Evolutionary conservation across 2,113 vertebrate genomes (phyloP).

Genomic region (Paralichthys olivaceus): DNA sequence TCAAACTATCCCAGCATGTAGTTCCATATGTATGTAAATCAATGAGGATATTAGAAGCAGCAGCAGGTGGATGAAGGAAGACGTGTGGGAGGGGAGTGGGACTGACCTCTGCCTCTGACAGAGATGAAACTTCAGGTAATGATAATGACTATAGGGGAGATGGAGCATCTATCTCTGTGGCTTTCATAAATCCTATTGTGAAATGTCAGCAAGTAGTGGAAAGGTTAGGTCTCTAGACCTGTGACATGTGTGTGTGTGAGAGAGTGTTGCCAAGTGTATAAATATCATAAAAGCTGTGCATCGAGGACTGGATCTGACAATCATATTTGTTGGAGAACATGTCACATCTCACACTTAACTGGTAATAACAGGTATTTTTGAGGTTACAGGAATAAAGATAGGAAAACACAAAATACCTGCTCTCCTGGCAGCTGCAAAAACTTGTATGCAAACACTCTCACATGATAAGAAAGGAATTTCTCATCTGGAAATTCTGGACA

Average conservation of each 20-base stretch:
- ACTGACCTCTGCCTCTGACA: constrained; percentile 26
- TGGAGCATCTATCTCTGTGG: constrained; percentile 31
- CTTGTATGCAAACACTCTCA: constrained; percentile 29
- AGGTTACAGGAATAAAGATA: no score
- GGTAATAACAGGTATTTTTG: no score
- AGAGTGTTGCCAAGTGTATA: constrained; percentile 14
- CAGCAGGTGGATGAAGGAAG: constrained; percentile 13
- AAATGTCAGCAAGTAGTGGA: constrained; percentile 41
- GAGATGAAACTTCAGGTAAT: constrained; percentile 49
- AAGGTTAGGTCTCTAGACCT: constrained; percentile 28
- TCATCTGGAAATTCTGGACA: constrained; percentile 1
- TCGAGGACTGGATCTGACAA: neutral
- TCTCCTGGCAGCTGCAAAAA: constrained; percentile 31
- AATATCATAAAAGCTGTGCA: neutral
- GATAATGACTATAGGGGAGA: constrained; percentile 33
- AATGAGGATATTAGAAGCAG: constrained; percentile 27
- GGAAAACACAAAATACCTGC: no score
- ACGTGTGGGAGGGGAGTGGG: constrained; percentile 16
- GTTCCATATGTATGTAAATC: constrained; percentile 63
- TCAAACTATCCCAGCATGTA: constrained; percentile 38
- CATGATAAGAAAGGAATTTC: constrained; percentile 24
- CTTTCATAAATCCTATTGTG: constrained; percentile 57
- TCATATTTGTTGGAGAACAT: constrained; percentile 10
- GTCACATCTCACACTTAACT: constrained; percentile 7
- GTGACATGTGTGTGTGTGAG: neutral